A percentile compares a stretch with the other conserved stretches of the same genome.
phyloP scores from a whole-genome alignment of 2,113 vertebrate species.

The Phalacrocorax aristotelis region DNA sequence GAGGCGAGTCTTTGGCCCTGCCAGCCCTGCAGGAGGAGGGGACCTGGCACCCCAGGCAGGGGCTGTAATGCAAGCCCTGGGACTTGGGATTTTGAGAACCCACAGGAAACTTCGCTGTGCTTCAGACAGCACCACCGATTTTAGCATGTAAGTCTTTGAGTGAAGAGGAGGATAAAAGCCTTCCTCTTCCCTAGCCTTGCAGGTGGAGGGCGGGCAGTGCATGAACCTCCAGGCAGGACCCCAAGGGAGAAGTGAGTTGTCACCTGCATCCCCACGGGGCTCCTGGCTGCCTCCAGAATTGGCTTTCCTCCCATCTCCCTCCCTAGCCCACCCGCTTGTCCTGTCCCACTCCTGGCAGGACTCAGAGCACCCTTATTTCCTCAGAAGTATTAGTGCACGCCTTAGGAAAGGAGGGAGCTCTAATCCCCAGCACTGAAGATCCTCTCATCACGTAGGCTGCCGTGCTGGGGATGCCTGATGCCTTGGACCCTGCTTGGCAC shows the following conservation, averaged over 20 bases:
- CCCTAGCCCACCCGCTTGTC: rapidly evolving
- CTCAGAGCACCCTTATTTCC: background rate
- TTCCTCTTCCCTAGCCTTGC: background rate
- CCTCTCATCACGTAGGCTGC: background rate
- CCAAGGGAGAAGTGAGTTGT: background rate
- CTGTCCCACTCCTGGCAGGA: background rate
- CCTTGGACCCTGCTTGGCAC: background rate
- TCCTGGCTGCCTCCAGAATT: background rate
- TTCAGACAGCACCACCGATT: rapidly evolving
- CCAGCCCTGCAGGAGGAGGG: background rate
- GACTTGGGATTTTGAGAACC: background rate
- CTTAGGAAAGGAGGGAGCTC: background rate
- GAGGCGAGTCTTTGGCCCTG: background rate
- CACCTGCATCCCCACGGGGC: background rate
- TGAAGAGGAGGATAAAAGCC: background rate
- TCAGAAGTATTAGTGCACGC: background rate
- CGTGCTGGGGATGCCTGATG: rapidly evolving
- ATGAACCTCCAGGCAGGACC: background rate
- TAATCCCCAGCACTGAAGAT: background rate
- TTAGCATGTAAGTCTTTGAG: rapidly evolving
- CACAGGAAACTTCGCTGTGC: background rate
- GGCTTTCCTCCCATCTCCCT: background rate
- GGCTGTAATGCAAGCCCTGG: background rate
- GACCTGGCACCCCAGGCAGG: rapidly evolving
- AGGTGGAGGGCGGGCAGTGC: background rate